These are phyloP conservation scores for Geococcyx californianus DNA, from an alignment of 2,113 vertebrate species.

Conservation along the genomic window DNA sequence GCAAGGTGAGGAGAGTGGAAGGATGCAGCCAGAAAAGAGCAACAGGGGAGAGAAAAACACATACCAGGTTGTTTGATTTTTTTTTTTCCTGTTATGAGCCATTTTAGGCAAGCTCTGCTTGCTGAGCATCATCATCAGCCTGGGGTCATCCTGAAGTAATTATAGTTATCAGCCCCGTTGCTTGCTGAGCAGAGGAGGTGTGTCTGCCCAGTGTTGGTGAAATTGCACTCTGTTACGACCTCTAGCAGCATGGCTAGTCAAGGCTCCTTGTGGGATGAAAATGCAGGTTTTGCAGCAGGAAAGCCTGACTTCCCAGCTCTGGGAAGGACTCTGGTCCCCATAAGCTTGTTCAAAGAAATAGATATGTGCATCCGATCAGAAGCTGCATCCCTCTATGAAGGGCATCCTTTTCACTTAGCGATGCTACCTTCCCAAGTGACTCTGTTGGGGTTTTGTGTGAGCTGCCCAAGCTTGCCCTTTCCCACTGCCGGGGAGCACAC, in stretches of 20 bases:
- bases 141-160: conserved; percentile 2
- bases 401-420: neutral
- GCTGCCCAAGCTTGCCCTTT: neutral
- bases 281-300: neutral
- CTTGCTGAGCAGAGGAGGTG: neutral
- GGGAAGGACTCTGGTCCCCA: neutral
- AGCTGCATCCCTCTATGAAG: neutral
- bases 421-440: neutral
- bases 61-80: neutral
- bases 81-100: neutral
- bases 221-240: neutral
- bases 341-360: neutral
- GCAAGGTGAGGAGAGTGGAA: neutral
- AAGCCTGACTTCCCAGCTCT: neutral
- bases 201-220: neutral
- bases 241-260: neutral
- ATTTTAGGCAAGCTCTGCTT: neutral
- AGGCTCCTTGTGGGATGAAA: neutral
- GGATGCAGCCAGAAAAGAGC: neutral
- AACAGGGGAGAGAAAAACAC: neutral
- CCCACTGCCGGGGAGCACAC: neutral
- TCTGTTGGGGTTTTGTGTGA: neutral
- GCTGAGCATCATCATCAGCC: neutral
- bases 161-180: neutral
- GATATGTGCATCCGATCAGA: fast-evolving